phyloP scores from a whole-genome alignment of 2,888 invertebrate species.

The Pecten maximus region DNA sequence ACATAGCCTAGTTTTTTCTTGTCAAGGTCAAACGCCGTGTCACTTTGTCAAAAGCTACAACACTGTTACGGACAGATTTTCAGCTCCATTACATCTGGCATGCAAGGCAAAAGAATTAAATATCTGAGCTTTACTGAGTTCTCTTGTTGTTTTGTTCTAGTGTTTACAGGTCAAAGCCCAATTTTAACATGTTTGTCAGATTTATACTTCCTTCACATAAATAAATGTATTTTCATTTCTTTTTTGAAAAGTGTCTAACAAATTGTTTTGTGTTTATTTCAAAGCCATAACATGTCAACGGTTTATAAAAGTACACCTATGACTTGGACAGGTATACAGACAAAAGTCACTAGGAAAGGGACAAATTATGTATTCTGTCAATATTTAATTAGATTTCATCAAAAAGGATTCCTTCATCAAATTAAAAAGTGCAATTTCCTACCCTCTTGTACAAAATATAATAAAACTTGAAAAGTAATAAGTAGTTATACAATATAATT shows the following conservation, averaged over 20 bases:
- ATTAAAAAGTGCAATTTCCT: background rate
- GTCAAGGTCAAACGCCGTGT: constrained; percentile 2
- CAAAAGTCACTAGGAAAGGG: background rate
- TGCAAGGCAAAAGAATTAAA: constrained; percentile 30
- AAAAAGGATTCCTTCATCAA: background rate
- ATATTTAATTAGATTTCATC: background rate
- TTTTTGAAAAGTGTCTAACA: background rate
- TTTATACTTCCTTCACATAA: background rate
- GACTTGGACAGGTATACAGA: background rate
- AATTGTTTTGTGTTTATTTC: constrained; percentile 17
- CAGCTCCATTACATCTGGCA: background rate
- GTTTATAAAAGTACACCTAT: background rate
- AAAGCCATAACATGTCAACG: constrained; percentile 24
- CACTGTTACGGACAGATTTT: background rate
- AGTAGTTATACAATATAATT: background rate
- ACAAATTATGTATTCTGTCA: background rate
- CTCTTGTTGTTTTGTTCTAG: background rate
- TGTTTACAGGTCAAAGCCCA: background rate
- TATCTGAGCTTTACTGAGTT: background rate
- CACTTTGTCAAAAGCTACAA: background rate
- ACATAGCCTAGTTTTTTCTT: constrained; percentile 1
- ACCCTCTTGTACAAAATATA: background rate
- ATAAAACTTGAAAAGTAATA: background rate
- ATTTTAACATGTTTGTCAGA: background rate
- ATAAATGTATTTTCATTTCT: constrained; percentile 15